Conservation (phyloP, 2,113 vertebrate genomes). For the Apus apus region DNA sequence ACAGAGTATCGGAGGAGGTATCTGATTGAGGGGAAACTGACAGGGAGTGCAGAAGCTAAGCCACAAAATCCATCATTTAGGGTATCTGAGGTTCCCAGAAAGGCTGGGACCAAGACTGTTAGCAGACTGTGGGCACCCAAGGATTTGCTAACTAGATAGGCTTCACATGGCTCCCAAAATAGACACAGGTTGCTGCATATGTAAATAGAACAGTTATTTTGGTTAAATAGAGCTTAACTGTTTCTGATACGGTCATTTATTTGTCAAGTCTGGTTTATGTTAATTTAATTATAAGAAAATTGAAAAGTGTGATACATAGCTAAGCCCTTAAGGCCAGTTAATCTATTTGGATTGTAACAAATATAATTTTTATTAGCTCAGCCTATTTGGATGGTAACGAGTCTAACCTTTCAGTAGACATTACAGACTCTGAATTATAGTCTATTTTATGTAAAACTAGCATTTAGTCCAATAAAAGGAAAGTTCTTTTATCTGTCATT, state of each 20-base stretch:
- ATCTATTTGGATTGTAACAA: conserved; percentile 85
- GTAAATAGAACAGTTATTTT: conserved; percentile 74
- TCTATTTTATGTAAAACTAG: conserved; percentile 80
- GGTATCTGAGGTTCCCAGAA: neutral
- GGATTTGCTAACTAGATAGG: neutral
- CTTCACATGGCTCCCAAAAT: neutral
- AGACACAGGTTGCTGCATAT: conserved; percentile 16
- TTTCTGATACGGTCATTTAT: conserved; percentile 79
- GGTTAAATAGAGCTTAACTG: conserved; percentile 78
- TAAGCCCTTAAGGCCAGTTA: conserved; percentile 82
- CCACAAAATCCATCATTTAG: neutral
- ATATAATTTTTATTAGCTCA: conserved; percentile 85
- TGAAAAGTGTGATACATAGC: conserved; percentile 80
- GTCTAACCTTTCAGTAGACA: conserved; percentile 79
- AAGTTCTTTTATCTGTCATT: conserved; percentile 76
- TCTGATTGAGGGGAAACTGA: neutral
- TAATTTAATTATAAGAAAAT: conserved; percentile 86
- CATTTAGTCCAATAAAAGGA: conserved; percentile 75
- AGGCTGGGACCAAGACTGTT: neutral
- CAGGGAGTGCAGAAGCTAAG: neutral
- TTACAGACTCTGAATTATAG: conserved; percentile 79
- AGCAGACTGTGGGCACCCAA: neutral
- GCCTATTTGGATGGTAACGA: conserved; percentile 80
- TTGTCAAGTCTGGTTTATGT: conserved; percentile 81
- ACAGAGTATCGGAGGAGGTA: neutral